Percentiles rank a stretch among this genome's conserved stretches.
Conservation (phyloP, 2,797 vertebrate genomes). For the Astyanax mexicanus region DNA sequence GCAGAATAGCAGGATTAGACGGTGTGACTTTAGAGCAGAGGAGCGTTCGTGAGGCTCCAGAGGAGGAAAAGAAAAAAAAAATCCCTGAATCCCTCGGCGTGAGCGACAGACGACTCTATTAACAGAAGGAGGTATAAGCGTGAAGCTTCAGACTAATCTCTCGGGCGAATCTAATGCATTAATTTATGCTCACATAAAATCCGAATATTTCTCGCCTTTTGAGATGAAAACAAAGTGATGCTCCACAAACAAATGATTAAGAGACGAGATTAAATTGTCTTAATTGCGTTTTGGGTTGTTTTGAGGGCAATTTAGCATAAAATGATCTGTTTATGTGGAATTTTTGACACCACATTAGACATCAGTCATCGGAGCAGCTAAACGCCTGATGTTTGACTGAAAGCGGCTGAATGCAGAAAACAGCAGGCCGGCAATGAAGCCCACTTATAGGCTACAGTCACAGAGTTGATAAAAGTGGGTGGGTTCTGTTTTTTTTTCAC, state of each 20-base stretch:
- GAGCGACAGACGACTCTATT: conserved; percentile 51
- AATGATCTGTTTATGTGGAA: conserved; percentile 35
- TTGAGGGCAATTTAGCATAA: conserved; percentile 32
- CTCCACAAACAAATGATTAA: conserved; percentile 52
- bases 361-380: conserved; percentile 21
- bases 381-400: conserved; percentile 43
- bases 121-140: conserved; percentile 41
- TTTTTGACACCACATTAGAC: conserved; percentile 44
- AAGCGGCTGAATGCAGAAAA: no score
- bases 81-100: conserved; percentile 12
- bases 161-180: conserved; percentile 38
- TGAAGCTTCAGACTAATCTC: conserved; percentile 47
- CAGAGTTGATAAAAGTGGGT: no score
- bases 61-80: conserved; percentile 24
- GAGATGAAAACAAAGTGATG: conserved; percentile 39
- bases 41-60: conserved; percentile 10
- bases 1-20: conserved; percentile 25
- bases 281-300: conserved; percentile 45
- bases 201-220: conserved; percentile 43
- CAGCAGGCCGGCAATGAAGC: no score
- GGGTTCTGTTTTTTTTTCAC: no score
- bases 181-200: conserved; percentile 45
- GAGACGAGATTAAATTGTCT: conserved; percentile 35
- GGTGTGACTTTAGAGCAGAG: conserved; percentile 45
- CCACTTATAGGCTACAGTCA: no score